Evolutionary conservation across 2,888 invertebrate species (phyloP).

Genomic region (Drosophila tanythrix): DNA sequence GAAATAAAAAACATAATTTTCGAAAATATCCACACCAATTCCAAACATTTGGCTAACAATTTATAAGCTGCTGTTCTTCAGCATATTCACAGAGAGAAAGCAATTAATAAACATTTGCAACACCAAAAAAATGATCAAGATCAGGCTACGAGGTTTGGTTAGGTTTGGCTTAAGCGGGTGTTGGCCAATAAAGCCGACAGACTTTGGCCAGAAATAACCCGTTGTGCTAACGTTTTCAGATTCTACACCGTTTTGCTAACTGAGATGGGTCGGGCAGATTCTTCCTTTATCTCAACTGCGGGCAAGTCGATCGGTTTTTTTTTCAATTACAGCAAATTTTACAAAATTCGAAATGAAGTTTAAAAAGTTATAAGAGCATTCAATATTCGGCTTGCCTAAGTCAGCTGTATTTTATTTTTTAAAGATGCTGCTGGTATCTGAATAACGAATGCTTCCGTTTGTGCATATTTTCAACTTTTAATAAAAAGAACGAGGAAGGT

Average conservation of each 20-base stretch:
- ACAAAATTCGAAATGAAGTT: neutral
- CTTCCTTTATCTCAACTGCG: too few species aligned
- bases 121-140: neutral
- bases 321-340: neutral
- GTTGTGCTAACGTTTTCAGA: neutral
- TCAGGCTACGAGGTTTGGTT: neutral
- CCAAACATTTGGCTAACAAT: too few species aligned
- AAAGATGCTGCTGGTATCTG: slow-evolving; percentile 4
- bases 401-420: neutral
- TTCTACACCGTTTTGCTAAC: neutral
- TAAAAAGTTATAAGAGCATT: neutral
- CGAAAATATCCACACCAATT: too few species aligned
- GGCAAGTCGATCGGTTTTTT: too few species aligned
- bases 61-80: too few species aligned
- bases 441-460: slow-evolving; percentile 40
- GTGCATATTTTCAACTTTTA: slow-evolving; percentile 55
- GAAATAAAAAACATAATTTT: too few species aligned
- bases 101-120: too few species aligned
- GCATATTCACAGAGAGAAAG: neutral
- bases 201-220: neutral
- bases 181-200: neutral
- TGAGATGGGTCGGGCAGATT: neutral
- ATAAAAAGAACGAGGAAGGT: slow-evolving; percentile 65
- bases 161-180: neutral
- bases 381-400: neutral